These are phyloP conservation scores for Urophycis tenuis DNA, from an alignment of 2,797 vertebrate species.

Conservation along the genomic window DNA sequence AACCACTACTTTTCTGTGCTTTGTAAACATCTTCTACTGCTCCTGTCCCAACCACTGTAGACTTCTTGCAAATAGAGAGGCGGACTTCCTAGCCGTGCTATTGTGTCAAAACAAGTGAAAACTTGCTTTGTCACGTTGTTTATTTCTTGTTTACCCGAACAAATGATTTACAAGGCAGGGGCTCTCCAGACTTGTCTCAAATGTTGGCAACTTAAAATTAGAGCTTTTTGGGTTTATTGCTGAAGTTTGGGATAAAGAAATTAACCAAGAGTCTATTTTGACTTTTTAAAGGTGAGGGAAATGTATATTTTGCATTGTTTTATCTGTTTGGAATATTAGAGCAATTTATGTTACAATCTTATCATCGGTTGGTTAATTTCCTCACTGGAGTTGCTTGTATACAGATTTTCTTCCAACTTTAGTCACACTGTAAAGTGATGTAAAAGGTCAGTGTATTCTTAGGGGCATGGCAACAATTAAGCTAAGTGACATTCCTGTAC, in stretches of 20 bases:
- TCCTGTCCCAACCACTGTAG: constrained; percentile 36
- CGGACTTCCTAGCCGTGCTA: constrained; percentile 17
- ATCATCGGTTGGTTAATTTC: constrained; percentile 10
- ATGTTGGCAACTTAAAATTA: constrained; percentile 47
- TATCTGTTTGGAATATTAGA: constrained; percentile 31
- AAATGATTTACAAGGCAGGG: not conserved
- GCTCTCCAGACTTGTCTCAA: constrained; percentile 40
- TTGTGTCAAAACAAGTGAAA: constrained; percentile 40
- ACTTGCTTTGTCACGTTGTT: constrained; percentile 16
- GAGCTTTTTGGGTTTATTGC: constrained; percentile 51
- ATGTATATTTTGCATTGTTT: constrained; percentile 33
- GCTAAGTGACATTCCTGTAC: constrained; percentile 61
- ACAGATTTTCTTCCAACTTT: constrained; percentile 39
- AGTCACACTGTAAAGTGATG: constrained; percentile 46
- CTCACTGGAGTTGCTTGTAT: constrained; percentile 28
- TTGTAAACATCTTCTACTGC: constrained; percentile 39
- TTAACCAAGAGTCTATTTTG: constrained; percentile 40
- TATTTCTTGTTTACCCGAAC: not conserved
- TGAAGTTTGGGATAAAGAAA: constrained; percentile 38
- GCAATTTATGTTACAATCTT: not conserved
- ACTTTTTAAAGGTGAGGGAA: constrained; percentile 46
- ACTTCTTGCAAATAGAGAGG: constrained; percentile 14
- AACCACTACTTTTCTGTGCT: constrained; percentile 46
- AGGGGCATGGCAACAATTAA: constrained; percentile 48
- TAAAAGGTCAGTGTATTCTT: constrained; percentile 49